These are phyloP conservation scores for Diarsia brunnea DNA, from an alignment of 2,888 invertebrate species.

Conservation along the genomic window DNA sequence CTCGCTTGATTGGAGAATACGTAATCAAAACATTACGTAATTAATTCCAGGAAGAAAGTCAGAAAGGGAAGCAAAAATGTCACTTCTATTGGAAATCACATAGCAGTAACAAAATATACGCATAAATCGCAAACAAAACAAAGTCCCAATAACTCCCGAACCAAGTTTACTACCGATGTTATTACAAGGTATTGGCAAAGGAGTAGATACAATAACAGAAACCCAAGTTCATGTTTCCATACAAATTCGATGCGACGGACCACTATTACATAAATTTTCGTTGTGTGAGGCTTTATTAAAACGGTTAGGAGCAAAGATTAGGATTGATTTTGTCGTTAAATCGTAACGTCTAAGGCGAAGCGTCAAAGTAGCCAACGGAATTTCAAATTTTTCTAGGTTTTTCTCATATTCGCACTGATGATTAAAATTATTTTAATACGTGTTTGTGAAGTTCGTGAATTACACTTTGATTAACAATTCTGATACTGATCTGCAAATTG, in stretches of 20 bases:
- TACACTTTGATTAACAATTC: background rate
- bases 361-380: background rate
- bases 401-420: background rate
- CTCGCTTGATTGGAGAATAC: conserved; percentile 26
- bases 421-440: background rate
- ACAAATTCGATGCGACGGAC: no score
- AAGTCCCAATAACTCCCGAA: conserved; percentile 37
- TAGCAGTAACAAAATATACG: conserved; percentile 30
- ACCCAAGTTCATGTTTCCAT: background rate
- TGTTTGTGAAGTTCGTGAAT: background rate
- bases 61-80: conserved; percentile 14
- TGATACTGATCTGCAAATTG: background rate
- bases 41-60: conserved; percentile 17
- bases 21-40: conserved; percentile 31
- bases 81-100: conserved; percentile 25
- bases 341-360: no score
- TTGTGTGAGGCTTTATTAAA: background rate
- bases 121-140: conserved; percentile 51
- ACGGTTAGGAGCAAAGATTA: no score
- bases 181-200: conserved; percentile 24
- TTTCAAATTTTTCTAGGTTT: background rate
- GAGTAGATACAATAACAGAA: conserved; percentile 28
- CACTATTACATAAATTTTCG: background rate
- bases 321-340: background rate
- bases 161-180: conserved; percentile 38